phyloP scores from a whole-genome alignment of 2,797 vertebrate species.

The Hapalemur alaotrensis region DNA sequence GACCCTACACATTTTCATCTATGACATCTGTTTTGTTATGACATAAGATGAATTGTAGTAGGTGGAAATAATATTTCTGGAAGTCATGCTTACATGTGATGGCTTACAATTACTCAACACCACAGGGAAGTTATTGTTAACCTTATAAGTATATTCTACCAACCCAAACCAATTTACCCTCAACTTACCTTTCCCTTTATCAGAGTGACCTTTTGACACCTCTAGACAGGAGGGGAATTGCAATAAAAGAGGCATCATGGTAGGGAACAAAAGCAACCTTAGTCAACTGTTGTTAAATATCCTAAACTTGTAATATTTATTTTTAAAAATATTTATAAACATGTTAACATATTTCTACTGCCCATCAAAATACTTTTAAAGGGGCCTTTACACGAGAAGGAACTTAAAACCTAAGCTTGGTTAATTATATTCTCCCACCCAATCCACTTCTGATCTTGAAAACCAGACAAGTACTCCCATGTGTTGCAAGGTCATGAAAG shows the following conservation, averaged over 20 bases:
- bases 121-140: not conserved
- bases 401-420: not conserved
- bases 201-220: not conserved
- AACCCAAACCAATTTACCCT: not conserved
- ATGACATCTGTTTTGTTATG: not conserved
- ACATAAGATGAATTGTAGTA: not conserved
- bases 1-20: not conserved
- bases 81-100: not conserved
- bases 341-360: not conserved
- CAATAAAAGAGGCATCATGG: not conserved
- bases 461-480: not conserved
- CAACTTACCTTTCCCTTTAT: not conserved
- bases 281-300: not conserved
- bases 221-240: not conserved
- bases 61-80: not conserved
- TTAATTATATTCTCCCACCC: not conserved
- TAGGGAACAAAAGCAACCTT: not conserved
- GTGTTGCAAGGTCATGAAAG: not conserved
- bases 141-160: not conserved
- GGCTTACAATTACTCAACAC: not conserved
- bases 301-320: not conserved
- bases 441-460: not conserved
- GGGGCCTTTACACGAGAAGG: accelerated
- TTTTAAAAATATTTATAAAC: not conserved
- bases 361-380: not conserved